These are phyloP conservation scores for Anseranas semipalmata DNA, from an alignment of 2,113 vertebrate species.

Conservation along the genomic window DNA sequence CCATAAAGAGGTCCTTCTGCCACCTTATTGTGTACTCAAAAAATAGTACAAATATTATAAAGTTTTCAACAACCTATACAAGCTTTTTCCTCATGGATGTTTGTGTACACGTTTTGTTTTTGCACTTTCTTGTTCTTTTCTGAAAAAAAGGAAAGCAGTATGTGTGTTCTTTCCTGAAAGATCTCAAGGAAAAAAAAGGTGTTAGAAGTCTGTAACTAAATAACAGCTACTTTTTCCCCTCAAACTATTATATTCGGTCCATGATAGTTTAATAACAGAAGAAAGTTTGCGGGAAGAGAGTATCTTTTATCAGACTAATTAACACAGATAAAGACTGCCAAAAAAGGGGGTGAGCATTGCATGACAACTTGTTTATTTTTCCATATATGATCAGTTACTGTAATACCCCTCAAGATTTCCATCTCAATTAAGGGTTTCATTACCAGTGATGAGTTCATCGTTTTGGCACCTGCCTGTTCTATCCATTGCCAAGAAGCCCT, in stretches of 20 bases:
- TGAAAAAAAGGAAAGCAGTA: not conserved
- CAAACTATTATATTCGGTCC: not conserved
- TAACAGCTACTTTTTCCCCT: not conserved
- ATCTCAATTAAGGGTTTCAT: not conserved
- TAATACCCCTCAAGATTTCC: not conserved
- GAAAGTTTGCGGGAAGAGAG: not conserved
- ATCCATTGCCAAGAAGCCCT: not conserved
- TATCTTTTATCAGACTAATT: not conserved
- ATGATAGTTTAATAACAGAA: not conserved
- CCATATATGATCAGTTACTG: not conserved
- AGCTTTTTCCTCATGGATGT: not conserved
- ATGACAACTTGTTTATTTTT: not conserved
- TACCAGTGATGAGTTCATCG: not conserved
- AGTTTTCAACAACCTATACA: not conserved
- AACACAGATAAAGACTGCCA: not conserved
- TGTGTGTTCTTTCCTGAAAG: not conserved
- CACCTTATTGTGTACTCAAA: not conserved
- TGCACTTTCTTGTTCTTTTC: not conserved
- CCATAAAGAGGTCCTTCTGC: not conserved
- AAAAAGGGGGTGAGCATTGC: not conserved
- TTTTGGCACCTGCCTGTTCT: slow-evolving; percentile 7
- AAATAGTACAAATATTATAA: not conserved
- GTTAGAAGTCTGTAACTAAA: not conserved
- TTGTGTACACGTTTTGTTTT: not conserved
- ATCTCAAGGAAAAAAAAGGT: not conserved